phyloP scores from a whole-genome alignment of 2,888 invertebrate genomes.

The Synergus umbraculus region DNA sequence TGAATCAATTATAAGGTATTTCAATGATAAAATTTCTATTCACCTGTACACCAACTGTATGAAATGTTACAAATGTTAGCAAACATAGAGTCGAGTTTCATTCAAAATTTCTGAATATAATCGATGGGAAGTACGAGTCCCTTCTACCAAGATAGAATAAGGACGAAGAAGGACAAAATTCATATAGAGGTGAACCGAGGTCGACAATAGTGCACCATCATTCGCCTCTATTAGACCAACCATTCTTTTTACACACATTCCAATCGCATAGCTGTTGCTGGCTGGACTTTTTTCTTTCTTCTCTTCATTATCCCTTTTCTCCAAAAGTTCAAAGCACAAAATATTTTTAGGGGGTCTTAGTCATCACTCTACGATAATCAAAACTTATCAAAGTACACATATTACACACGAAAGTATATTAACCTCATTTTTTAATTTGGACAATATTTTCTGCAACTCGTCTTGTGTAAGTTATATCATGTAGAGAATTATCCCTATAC shows the following conservation, averaged over 20 bases:
- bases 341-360: not conserved
- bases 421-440: too few species aligned
- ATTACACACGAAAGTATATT: not conserved
- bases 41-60: not conserved
- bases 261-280: constrained; percentile 7
- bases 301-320: not conserved
- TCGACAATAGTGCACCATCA: constrained; percentile 66
- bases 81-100: not conserved
- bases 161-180: constrained; percentile 48
- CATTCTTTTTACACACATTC: constrained; percentile 63
- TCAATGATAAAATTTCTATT: not conserved
- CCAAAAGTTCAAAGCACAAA: not conserved
- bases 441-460: too few species aligned
- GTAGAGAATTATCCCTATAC: not conserved
- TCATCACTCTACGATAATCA: not conserved
- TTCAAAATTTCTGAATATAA: not conserved
- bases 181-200: constrained; percentile 50
- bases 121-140: not conserved
- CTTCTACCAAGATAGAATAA: constrained; percentile 36
- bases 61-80: not conserved
- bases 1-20: not conserved
- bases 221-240: constrained; percentile 66
- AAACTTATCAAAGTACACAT: not conserved
- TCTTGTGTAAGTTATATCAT: too few species aligned
- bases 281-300: not conserved